phyloP scores from a whole-genome alignment of 2,113 vertebrate genomes.

The Callocephalon fimbriatum region DNA sequence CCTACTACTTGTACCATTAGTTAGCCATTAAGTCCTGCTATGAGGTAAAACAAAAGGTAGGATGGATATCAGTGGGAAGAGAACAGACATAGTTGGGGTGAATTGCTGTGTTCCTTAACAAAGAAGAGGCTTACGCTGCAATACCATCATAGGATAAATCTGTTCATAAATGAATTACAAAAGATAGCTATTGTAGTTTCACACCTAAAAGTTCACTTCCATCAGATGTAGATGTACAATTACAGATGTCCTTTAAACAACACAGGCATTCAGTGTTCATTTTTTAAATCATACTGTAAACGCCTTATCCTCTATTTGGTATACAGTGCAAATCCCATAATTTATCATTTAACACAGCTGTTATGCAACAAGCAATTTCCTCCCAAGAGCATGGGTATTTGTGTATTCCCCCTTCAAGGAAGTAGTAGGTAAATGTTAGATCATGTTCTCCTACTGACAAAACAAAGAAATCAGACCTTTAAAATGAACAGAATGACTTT shows the following conservation, averaged over 20 bases:
- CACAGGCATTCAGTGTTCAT: not conserved
- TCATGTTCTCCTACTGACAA: not conserved
- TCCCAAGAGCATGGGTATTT: not conserved
- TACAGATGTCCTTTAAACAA: not conserved
- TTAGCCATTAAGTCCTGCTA: not conserved
- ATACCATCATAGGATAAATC: not conserved
- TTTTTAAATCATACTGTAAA: not conserved
- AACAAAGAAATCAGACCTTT: not conserved
- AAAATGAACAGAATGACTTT: not conserved
- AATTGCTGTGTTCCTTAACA: not conserved
- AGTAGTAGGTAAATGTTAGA: not conserved
- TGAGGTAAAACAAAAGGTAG: not conserved
- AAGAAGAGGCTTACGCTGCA: not conserved
- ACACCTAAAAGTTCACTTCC: not conserved
- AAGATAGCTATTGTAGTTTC: not conserved
- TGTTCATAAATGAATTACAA: not conserved
- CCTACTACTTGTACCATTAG: constrained; percentile 12
- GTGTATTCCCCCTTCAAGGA: not conserved
- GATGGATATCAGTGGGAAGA: not conserved
- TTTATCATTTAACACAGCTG: not conserved
- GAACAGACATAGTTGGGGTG: not conserved
- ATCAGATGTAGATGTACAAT: not conserved
- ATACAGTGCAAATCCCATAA: not conserved
- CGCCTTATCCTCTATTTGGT: rapidly evolving
- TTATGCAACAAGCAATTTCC: not conserved